Conservation (phyloP, 2,797 vertebrate genomes). For the Phalloptychus januarius region DNA sequence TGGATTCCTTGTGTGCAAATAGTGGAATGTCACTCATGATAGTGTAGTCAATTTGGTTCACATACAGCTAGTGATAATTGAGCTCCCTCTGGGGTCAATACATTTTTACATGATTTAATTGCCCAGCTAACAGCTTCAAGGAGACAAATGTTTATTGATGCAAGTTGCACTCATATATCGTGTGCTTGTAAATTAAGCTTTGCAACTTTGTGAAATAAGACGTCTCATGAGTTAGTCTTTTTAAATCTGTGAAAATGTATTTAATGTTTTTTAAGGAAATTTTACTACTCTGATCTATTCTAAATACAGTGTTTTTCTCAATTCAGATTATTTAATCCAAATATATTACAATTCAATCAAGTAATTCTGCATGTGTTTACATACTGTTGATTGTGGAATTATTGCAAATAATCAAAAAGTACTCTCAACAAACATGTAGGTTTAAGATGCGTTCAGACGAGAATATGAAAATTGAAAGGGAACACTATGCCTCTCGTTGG, state of each 20-base stretch:
- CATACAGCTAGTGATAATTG: background rate
- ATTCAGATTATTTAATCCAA: too few relatives aligned
- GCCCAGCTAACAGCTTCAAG: background rate
- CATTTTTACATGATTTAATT: background rate
- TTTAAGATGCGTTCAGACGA: background rate
- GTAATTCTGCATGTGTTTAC: too few relatives aligned
- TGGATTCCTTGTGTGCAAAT: background rate
- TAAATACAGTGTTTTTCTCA: too few relatives aligned
- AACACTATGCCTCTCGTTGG: background rate
- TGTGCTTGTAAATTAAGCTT: background rate
- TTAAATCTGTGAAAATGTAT: background rate
- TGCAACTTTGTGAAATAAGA: background rate
- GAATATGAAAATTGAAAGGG: background rate
- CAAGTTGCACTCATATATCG: background rate
- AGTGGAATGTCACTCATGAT: background rate
- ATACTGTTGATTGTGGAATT: background rate
- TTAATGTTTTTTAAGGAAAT: background rate
- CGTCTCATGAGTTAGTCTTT: background rate
- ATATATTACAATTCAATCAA: too few relatives aligned
- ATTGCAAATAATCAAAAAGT: background rate
- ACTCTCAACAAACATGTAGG: background rate
- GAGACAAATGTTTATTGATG: background rate
- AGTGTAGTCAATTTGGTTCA: background rate
- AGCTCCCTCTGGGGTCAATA: background rate
- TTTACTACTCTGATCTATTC: too few relatives aligned